Conservation (phyloP, 2,888 invertebrate species). For the Phlogophora meticulosa region DNA sequence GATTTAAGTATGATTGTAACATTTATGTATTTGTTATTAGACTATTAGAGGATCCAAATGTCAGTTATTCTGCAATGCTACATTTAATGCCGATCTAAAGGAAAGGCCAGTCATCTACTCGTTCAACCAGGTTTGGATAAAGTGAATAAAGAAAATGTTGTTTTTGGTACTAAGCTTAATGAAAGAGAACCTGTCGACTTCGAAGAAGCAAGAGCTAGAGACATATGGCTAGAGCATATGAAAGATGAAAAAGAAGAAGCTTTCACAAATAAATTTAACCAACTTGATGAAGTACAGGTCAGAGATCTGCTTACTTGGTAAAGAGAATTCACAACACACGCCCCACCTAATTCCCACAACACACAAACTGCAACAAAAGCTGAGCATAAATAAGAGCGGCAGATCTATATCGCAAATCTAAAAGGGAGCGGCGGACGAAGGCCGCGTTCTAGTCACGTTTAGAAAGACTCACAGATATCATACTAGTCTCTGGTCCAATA, state of each 20-base stretch:
- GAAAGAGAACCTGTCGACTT: not conserved
- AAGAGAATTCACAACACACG: constrained; percentile 37
- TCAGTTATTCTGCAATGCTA: constrained; percentile 35
- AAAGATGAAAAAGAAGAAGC: not conserved
- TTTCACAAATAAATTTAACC: not conserved
- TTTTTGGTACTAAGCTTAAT: not conserved
- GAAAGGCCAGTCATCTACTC: constrained; percentile 15
- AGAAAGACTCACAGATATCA: constrained; percentile 77
- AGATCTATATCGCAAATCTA: constrained; percentile 82
- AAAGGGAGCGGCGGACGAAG: constrained; percentile 87
- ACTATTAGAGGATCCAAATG: constrained; percentile 47
- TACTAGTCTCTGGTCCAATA: constrained; percentile 66
- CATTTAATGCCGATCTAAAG: constrained; percentile 19
- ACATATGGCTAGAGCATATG: not conserved
- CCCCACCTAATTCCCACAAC: constrained; percentile 67
- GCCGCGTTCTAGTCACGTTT: constrained; percentile 86
- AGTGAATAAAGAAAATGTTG: not conserved
- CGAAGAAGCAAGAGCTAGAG: not conserved
- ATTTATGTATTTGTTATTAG: constrained; percentile 36
- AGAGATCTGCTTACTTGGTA: not conserved
- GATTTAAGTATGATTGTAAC: constrained; percentile 45
- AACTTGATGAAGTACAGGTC: not conserved
- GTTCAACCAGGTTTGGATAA: not conserved
- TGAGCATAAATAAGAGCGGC: constrained; percentile 70
- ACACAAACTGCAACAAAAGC: constrained; percentile 73